phyloP scores from a whole-genome alignment of 2,888 invertebrate species.

The Galeruca laticollis region DNA sequence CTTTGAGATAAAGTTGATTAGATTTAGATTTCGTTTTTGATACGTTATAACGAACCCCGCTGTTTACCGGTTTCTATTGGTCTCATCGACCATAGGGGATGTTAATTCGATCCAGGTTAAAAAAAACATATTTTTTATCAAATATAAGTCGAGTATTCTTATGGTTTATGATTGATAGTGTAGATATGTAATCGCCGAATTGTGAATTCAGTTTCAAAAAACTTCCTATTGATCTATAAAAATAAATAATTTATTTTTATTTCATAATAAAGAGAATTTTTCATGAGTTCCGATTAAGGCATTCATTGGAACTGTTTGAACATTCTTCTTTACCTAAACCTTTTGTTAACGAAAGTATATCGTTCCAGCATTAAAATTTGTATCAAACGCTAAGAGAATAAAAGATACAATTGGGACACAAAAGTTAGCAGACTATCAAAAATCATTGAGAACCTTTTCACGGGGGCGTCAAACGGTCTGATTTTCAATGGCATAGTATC shows the following conservation, averaged over 20 bases:
- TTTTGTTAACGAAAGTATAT: conserved; percentile 1
- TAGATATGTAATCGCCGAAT: no score
- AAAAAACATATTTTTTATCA: no score
- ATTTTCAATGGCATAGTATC: conserved; percentile 6
- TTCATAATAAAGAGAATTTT: neutral
- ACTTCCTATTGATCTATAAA: no score
- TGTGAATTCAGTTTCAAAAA: no score
- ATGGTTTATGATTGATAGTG: no score
- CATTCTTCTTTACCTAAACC: neutral
- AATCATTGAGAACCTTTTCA: conserved; percentile 2
- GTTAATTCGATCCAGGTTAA: no score
- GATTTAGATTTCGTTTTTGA: no score
- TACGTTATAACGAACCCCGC: no score
- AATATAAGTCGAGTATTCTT: no score
- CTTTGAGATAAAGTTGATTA: no score
- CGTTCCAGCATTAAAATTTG: conserved; percentile 10
- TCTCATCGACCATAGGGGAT: no score
- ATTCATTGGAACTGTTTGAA: neutral
- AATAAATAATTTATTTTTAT: neutral
- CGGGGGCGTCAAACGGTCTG: conserved; percentile 8
- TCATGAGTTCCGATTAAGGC: neutral
- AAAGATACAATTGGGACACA: conserved; percentile 2
- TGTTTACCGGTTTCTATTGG: no score
- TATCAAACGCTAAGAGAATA: neutral
- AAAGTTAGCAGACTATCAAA: conserved; percentile 16